A percentile compares a stretch with the other conserved stretches of the same genome.
These are phyloP conservation scores for Triops cancriformis DNA, from an alignment of 1,140 invertebrate species.

Conservation along the genomic window DNA sequence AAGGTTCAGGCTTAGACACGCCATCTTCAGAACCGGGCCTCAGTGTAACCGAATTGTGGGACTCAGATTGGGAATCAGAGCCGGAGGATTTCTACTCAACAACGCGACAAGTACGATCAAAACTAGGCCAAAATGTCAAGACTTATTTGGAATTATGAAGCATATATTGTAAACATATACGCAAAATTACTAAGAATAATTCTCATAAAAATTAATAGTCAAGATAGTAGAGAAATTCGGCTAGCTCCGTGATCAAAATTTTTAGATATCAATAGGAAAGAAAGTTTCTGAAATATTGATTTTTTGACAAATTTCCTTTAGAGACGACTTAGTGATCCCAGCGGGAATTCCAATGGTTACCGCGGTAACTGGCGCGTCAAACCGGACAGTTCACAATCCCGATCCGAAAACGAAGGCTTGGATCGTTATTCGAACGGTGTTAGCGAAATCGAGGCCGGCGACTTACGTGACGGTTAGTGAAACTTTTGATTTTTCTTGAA, in stretches of 20 bases:
- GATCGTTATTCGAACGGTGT: conserved; percentile 61
- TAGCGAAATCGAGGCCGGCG: conserved; percentile 86
- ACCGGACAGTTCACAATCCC: conserved; percentile 54
- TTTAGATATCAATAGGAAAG: no score
- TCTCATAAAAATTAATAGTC: no score
- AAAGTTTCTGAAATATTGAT: no score
- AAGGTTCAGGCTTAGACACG: conserved; percentile 82
- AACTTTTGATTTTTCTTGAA: conserved; percentile 23
- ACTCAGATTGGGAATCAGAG: conserved; percentile 75
- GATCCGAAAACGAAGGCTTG: conserved; percentile 83
- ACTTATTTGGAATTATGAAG: no score
- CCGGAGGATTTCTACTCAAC: conserved; percentile 63
- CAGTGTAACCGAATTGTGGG: conserved; percentile 72
- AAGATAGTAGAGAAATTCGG: no score
- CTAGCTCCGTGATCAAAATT: no score
- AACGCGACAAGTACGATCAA: background rate
- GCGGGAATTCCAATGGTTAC: conserved; percentile 72
- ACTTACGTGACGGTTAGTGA: conserved; percentile 76
- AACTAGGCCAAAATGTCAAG: background rate
- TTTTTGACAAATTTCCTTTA: no score
- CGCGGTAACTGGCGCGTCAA: conserved; percentile 33
- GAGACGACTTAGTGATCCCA: conserved; percentile 84
- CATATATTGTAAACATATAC: no score
- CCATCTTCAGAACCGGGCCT: conserved; percentile 86
- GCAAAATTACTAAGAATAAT: no score